phyloP scores from a whole-genome alignment of 2,888 invertebrate species.

The Melanchra persicariae region DNA sequence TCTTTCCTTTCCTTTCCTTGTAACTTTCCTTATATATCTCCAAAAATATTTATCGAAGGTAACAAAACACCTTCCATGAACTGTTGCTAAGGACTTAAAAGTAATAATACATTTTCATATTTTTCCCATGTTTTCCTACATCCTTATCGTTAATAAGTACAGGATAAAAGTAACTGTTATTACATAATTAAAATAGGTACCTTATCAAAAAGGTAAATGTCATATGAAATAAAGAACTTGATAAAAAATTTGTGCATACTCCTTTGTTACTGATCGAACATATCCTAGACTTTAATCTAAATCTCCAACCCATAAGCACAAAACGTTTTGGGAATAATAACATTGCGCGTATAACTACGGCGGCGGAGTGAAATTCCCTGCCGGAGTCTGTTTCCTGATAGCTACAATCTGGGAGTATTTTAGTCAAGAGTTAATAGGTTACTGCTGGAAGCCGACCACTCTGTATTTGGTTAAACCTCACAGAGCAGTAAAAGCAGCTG shows the following conservation, averaged over 20 bases:
- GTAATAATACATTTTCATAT: background rate
- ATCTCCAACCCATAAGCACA: too few species aligned
- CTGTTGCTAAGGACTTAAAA: background rate
- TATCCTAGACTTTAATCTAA: background rate
- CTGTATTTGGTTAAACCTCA: too few species aligned
- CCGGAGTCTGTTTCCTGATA: too few species aligned
- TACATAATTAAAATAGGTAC: conserved; percentile 30
- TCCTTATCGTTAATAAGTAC: background rate
- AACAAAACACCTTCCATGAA: background rate
- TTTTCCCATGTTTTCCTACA: conserved; percentile 30
- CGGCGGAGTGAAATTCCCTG: too few species aligned
- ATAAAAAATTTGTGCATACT: too few species aligned
- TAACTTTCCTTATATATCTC: too few species aligned
- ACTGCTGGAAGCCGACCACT: too few species aligned
- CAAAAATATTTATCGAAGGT: too few species aligned
- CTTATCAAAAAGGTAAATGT: background rate
- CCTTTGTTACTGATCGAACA: background rate
- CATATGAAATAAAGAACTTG: background rate
- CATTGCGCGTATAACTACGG: too few species aligned
- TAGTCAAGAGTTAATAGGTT: too few species aligned
- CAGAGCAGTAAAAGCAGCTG: background rate
- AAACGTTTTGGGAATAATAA: background rate
- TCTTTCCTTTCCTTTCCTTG: too few species aligned
- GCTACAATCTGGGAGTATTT: too few species aligned
- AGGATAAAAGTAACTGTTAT: conserved; percentile 25